Evolutionary conservation across 2,797 vertebrate species (phyloP), one percentile per base, ranked within the genome.

Genomic region (Philypnodon macrostomus): DNA sequence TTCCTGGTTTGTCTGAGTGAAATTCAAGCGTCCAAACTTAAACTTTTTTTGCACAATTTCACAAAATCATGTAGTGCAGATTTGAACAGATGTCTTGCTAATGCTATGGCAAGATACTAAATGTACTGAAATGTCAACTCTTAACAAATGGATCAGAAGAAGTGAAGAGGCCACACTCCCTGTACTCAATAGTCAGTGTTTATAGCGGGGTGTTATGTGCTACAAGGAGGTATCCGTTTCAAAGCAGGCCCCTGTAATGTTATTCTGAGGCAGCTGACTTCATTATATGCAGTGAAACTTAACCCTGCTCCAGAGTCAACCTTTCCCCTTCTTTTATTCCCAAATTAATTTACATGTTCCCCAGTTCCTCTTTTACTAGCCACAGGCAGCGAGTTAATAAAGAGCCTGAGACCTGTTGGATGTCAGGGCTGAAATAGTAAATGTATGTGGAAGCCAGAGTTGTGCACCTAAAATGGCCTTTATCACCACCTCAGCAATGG

Each of bases 191-290:
- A 21, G 17, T 38, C 10, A 6, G 24, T 16, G 23, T 44, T 44
- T 44, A 44, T 16, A 44, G 41, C 27, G 6, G 4, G 4, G 4
- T n/a, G 10, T 4, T 44, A 30, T 27, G 39, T 11, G 26, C 26
- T 44, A 44, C 26, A 44, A 30, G 26, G 2, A 14, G 8, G 41
- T 31, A 44, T 44, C 41, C 30, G 5, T 44, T 44, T 44, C 18
- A 44, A 44, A 44, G 41, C 10, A 15, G 12, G 16, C 2, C 16
- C 27, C 8, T 18, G 27, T 44, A n/a, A 44, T 30, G 41, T 12
- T 44, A 44, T 30, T 26, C 16, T 44, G 9, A 30, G 31, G 27
- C 41, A 44, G 41, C 41, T 44, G 41, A 44, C 15, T 44, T 44
- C 41, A 44, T 44, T 26, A 30, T 30, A 14, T 16, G 15, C 41